Conservation (phyloP, 2,797 vertebrate genomes). For the Halcyon smyrnensis region DNA sequence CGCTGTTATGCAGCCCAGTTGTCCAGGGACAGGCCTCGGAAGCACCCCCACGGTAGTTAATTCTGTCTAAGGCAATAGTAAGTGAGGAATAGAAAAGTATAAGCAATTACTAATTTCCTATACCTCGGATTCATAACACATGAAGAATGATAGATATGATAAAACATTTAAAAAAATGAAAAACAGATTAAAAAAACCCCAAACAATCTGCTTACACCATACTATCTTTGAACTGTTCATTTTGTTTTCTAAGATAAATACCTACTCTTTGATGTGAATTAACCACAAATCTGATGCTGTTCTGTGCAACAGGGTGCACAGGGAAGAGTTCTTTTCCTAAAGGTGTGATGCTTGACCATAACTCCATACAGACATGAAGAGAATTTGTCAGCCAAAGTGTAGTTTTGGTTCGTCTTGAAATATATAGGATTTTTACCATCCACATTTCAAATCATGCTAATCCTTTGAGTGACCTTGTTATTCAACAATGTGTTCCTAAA, state of each 20-base stretch:
- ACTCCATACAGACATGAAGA: background rate
- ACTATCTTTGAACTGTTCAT: background rate
- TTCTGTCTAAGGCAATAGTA: background rate
- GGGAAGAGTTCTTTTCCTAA: background rate
- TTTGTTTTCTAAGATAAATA: background rate
- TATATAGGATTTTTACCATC: background rate
- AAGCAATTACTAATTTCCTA: background rate
- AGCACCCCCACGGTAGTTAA: background rate
- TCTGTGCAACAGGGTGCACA: background rate
- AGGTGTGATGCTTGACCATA: background rate
- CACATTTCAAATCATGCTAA: background rate
- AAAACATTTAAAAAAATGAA: background rate
- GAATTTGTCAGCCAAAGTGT: background rate
- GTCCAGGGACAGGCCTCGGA: background rate
- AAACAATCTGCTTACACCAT: background rate
- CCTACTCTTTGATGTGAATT: background rate
- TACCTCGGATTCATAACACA: background rate
- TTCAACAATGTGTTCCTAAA: background rate
- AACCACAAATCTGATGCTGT: background rate
- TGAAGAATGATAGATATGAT: background rate
- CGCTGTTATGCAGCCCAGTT: background rate
- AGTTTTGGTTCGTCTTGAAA: background rate
- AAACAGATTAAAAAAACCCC: background rate
- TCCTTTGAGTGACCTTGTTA: background rate
- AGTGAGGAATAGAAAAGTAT: background rate